Evolutionary conservation across 2,888 invertebrate species (phyloP), one percentile per base, ranked within the genome.

Genomic region (Crioceris asparagi): DNA sequence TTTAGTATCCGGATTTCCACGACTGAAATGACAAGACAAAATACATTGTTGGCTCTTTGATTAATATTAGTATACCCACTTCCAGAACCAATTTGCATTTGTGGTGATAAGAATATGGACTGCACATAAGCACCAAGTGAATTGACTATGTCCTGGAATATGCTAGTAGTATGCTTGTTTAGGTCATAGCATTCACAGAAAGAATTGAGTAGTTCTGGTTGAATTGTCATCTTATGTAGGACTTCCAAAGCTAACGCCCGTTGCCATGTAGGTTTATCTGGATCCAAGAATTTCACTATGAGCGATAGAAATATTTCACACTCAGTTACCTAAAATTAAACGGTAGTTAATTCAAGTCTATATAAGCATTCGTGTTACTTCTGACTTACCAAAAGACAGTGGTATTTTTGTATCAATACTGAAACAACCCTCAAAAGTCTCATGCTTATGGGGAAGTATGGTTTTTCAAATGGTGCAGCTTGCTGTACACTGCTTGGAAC

Each of bases 221-320:
- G 88, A 35, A 87, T 79, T 1, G 86, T 83, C 74, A 98, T 83
- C 66, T 88, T 90, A 61, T 94, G 93, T 29, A 98, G 70, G 2
- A 97, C 94, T 70, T 98, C 98, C 12, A 98, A 64, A 0, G 97
- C 94, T 34, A 96, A 65, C 2, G 93, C 91, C 38, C 96, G 71
- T 62, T 97, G 96, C 97, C 98, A 98, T 45, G 83, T 74, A 2
- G 93, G 92, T 65, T 94, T 93, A 60, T 97, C 97, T 0, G 90
- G 86, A 62, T 97, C 97, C 62, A 97, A 69, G 67, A 98, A 97
- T 65, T 97, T 96, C 23, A 97, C 88, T 35, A 98, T 85, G 34
- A 97, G 69, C 0, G 96, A 94, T 29, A 98, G 70, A 66, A 98
- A 97, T 59, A 98, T 97, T 68, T 98, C 98, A 65, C 96, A 96